phyloP scores from a whole-genome alignment of 2,888 invertebrate species.

The Pterostichus madidus region DNA sequence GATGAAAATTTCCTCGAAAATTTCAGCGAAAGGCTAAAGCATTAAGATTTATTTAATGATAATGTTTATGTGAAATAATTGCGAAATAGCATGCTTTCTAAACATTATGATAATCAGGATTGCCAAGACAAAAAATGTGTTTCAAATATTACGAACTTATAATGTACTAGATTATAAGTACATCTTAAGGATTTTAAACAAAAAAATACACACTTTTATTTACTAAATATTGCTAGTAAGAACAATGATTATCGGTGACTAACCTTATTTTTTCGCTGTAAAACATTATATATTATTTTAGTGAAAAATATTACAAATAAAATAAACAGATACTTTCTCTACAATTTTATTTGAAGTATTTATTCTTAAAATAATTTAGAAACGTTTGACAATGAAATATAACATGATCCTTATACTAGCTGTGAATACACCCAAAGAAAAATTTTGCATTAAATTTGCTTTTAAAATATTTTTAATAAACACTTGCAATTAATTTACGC shows the following conservation, averaged over 20 bases:
- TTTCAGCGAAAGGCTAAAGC: constrained; percentile 14
- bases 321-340: no score
- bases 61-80: constrained; percentile 29
- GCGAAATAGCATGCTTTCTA: constrained; percentile 39
- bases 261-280: no score
- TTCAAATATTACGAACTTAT: constrained; percentile 19
- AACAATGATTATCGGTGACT: no score
- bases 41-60: constrained; percentile 57
- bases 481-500: constrained; percentile 22
- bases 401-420: no score
- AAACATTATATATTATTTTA: no score
- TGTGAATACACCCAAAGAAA: neutral
- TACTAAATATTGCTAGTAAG: no score
- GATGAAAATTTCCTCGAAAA: neutral
- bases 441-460: constrained; percentile 24
- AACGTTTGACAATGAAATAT: no score
- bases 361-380: no score
- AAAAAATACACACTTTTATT: no score
- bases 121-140: constrained; percentile 20
- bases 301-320: no score
- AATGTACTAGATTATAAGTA: neutral
- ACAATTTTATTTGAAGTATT: no score
- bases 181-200: no score
- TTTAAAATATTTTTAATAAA: neutral
- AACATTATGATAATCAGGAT: constrained; percentile 58